Evolutionary conservation across 92 coral and sea anemone species (phyloP).

Genomic region (Bergia puertoricense): DNA sequence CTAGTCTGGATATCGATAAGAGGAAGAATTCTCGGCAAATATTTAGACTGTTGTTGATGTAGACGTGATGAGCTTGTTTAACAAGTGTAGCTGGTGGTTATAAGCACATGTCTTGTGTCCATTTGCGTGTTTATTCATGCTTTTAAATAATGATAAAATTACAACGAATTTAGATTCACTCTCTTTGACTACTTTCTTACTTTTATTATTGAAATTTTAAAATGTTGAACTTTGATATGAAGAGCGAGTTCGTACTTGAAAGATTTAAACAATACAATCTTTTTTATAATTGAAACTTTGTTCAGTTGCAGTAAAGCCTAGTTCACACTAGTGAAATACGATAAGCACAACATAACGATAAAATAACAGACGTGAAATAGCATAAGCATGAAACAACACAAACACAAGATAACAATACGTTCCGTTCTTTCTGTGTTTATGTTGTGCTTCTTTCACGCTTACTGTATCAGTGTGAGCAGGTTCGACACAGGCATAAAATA

Average conservation of each 20-base stretch:
- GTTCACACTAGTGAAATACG: no score
- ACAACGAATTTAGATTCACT: background rate
- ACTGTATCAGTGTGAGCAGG: no score
- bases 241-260: background rate
- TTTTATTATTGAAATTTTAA: no score
- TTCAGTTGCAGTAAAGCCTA: background rate
- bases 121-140: background rate
- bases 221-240: background rate
- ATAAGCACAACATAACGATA: no score
- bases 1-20: background rate
- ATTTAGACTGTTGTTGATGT: background rate
- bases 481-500: no score
- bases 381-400: no score
- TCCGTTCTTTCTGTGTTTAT: no score
- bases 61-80: background rate
- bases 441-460: no score
- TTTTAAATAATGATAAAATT: no score
- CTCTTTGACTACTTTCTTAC: background rate
- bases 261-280: background rate
- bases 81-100: background rate
- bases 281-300: background rate
- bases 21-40: background rate
- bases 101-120: background rate
- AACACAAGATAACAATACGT: no score
- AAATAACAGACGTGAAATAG: no score